Conservation (phyloP, 2,113 vertebrate species). For the Antechinus stuartii region DNA sequence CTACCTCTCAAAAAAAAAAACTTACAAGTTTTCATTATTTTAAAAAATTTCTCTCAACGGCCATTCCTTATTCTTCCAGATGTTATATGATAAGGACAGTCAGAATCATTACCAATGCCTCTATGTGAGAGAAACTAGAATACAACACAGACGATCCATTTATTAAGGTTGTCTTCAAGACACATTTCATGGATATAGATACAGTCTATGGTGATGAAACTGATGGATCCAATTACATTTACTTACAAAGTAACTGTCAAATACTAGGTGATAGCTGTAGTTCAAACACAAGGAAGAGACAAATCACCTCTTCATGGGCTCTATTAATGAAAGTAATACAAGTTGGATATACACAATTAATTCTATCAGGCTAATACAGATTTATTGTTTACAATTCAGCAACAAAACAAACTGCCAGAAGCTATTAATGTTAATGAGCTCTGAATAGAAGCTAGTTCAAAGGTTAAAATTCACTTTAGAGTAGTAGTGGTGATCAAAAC, state of each 20-base stretch:
- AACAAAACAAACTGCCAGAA: constrained; percentile 55
- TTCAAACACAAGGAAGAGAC: constrained; percentile 63
- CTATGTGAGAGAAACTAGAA: not conserved
- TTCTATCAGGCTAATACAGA: constrained; percentile 48
- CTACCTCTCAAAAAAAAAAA: not conserved
- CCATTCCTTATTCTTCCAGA: not conserved
- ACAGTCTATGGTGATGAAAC: constrained; percentile 8
- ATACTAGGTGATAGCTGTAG: constrained; percentile 39
- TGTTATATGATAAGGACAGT: not conserved
- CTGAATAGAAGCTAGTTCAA: constrained; percentile 26
- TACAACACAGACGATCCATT: not conserved
- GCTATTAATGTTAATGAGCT: constrained; percentile 57
- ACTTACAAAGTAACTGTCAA: constrained; percentile 73
- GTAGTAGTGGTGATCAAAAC: not conserved
- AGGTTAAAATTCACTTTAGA: not conserved
- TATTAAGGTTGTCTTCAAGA: not conserved
- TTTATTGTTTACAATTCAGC: constrained; percentile 61
- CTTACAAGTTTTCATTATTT: not conserved
- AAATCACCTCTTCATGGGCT: constrained; percentile 46
- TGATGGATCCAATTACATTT: constrained; percentile 62
- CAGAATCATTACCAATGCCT: not conserved
- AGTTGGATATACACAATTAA: constrained; percentile 9
- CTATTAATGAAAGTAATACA: constrained; percentile 61
- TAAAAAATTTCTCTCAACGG: not conserved
- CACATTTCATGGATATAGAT: not conserved